These are phyloP conservation scores for Channa maculata DNA, from an alignment of 2,113 vertebrate species.

Conservation along the genomic window DNA sequence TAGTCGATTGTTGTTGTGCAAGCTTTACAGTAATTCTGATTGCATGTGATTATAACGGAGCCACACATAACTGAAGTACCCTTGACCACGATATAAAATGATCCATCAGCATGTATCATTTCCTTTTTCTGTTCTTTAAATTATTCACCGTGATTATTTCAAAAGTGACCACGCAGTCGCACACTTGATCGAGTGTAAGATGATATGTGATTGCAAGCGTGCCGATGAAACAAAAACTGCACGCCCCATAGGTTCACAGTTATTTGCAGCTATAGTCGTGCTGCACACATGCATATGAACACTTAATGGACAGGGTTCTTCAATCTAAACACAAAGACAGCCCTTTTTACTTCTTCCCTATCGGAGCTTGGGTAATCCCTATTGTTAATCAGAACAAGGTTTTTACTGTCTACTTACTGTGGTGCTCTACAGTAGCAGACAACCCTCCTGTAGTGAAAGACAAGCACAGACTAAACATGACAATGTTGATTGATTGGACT, in stretches of 20 bases:
- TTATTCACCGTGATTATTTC: neutral
- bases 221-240: slow-evolving; percentile 26
- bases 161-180: neutral
- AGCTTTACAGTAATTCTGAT: slow-evolving; percentile 1
- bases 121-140: slow-evolving; percentile 19
- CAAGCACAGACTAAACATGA: slow-evolving; percentile 63
- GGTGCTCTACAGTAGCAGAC: slow-evolving; percentile 26
- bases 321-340: slow-evolving; percentile 6
- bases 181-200: neutral
- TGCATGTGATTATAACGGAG: slow-evolving; percentile 12
- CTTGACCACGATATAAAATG: neutral
- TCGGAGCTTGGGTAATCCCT: slow-evolving; percentile 1
- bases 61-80: slow-evolving; percentile 5
- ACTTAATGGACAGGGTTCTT: too few relatives aligned
- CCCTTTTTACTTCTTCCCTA: slow-evolving; percentile 5
- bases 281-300: too few relatives aligned
- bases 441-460: slow-evolving; percentile 51
- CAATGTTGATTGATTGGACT: slow-evolving; percentile 65
- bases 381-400: slow-evolving; percentile 24
- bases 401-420: neutral
- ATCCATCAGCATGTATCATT: slow-evolving; percentile 1
- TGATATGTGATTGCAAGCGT: slow-evolving; percentile 30
- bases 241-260: neutral
- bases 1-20: neutral
- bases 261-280: too few relatives aligned